Evolutionary conservation across 2,888 invertebrate species (phyloP), one percentile per base, ranked within the genome.

Genomic region (Prosapia bicincta): DNA sequence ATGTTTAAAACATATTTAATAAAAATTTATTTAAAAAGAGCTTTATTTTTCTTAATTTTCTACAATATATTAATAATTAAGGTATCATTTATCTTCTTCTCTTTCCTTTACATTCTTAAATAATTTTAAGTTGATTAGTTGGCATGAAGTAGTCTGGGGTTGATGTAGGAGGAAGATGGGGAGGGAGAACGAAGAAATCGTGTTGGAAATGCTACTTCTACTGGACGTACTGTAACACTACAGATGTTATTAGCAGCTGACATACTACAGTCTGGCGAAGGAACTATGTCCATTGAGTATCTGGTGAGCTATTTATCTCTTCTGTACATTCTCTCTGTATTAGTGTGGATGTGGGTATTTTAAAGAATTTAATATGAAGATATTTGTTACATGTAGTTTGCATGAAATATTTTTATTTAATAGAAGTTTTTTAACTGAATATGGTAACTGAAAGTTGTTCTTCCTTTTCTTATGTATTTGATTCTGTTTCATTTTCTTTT

Each of bases 201-300:
- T 65, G 74, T 68, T 1, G 77, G 78, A 20, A 71, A 76, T 15
- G 75, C 78, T 24, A 76, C 80, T 75, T 77, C 81, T 81, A 87
- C 90, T 20, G 89, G 89, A 0, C 87, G 90, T 81, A 91, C 92
- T 78, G 93, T 96, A 20, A 96, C 96, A 10, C 86, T 97, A 78
- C 93, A 93, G 85, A 96, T 95, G 90, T 87, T 97, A 69, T 87
- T 97, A 83, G 90, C 92, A 81, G 95, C 95, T 74, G 93, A 93
- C 83, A 92, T 96, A 83, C 87, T 96, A 78, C 91, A 93, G 82
- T 92, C 96, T 68, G 96, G 95, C 66, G 91, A 90, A 83, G 93
- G 93, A 66, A 88, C 92, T 72, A 92, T 97, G 92, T 93, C 95
- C 71, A 93, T 96, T 82, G 96, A 96, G 84, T 96, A 96, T 86